Conservation (phyloP, 2,888 invertebrate species). For the Helobdella robusta region DNA sequence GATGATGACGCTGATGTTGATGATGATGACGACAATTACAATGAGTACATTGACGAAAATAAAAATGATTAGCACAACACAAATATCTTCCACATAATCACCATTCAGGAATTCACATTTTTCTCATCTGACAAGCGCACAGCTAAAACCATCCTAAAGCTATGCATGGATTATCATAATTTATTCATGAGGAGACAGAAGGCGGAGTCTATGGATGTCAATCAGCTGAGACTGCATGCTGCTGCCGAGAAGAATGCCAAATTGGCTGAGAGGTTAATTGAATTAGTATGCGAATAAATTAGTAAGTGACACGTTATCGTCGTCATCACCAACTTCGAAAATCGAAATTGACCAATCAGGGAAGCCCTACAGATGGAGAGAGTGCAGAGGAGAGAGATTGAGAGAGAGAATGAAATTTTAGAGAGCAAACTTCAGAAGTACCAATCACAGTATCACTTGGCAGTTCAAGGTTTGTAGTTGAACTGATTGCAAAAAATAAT, state of each 20-base stretch:
- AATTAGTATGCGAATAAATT: too few relatives aligned
- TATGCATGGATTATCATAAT: constrained; percentile 99
- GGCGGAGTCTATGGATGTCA: constrained; percentile 97
- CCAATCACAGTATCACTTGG: constrained; percentile 82
- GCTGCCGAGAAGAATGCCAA: constrained; percentile 87
- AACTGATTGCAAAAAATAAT: neutral
- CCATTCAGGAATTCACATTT: constrained; percentile 79
- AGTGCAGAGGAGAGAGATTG: constrained; percentile 87
- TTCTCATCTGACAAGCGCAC: constrained; percentile 94
- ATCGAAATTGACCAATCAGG: constrained; percentile 51
- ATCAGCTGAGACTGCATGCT: constrained; percentile 99
- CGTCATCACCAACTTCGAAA: too few relatives aligned
- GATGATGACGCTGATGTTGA: too few relatives aligned
- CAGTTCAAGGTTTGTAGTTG: constrained; percentile 58
- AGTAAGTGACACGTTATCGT: too few relatives aligned
- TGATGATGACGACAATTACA: too few relatives aligned
- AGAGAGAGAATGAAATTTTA: constrained; percentile 91
- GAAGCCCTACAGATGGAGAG: constrained; percentile 86
- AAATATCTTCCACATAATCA: too few relatives aligned
- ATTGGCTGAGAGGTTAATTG: constrained; percentile 72
- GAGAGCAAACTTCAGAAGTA: constrained; percentile 80
- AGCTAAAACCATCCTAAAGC: constrained; percentile 92
- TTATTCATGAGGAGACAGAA: constrained; percentile 96
- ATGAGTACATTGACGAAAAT: too few relatives aligned
- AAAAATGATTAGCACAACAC: too few relatives aligned